These are phyloP conservation scores for Drosophila putrida DNA, from an alignment of 2,888 invertebrate species.

Conservation along the genomic window DNA sequence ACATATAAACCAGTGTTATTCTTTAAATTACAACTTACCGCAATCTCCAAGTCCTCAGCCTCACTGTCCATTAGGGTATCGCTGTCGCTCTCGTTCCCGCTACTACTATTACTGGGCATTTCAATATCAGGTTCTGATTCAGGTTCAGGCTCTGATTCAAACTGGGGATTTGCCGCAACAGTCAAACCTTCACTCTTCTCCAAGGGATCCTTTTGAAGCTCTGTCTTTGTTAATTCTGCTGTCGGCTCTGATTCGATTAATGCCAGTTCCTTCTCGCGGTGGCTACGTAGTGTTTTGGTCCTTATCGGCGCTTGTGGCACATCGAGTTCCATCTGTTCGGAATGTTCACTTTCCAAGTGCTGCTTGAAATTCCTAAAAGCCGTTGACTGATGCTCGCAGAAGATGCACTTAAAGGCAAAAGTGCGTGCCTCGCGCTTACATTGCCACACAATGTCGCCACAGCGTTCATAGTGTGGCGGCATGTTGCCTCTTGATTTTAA, in stretches of 20 bases:
- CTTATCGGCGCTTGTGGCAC: background rate
- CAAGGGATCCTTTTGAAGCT: conserved; percentile 3
- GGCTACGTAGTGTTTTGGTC: background rate
- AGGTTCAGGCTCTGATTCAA: background rate
- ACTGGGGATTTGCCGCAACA: background rate
- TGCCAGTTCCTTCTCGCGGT: background rate
- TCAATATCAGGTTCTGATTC: background rate
- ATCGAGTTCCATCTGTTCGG: background rate
- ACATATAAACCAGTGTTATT: background rate
- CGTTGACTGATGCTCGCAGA: conserved; percentile 23
- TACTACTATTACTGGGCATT: background rate
- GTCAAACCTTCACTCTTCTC: background rate
- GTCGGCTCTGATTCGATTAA: background rate
- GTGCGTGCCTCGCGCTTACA: conserved; percentile 4
- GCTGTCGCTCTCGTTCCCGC: background rate
- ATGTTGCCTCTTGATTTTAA: background rate
- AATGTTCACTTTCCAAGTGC: conserved; percentile 36
- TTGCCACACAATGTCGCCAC: conserved; percentile 37
- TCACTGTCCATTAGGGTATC: background rate
- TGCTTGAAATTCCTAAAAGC: conserved; percentile 39
- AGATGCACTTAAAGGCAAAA: conserved; percentile 43
- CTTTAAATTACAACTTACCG: conserved; percentile 4
- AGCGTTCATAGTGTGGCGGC: conserved; percentile 20
- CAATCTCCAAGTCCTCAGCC: background rate
- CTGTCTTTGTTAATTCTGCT: background rate